phyloP scores from a whole-genome alignment of 2,797 vertebrate genomes.

The Smutsia temminckii region DNA sequence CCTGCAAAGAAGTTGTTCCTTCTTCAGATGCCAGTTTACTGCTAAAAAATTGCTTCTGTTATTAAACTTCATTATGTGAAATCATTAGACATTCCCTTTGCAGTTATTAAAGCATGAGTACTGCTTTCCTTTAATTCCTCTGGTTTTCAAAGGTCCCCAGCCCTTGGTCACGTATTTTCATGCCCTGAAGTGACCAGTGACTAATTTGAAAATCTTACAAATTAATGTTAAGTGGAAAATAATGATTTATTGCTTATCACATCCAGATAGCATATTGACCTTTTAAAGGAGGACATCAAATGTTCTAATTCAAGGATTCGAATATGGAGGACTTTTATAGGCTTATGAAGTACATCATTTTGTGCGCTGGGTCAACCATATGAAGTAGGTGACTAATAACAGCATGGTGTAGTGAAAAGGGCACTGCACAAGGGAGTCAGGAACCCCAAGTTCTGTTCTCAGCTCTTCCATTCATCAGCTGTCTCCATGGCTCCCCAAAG shows the following conservation, averaged over 20 bases:
- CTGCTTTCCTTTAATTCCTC: not conserved
- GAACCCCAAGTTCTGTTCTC: not conserved
- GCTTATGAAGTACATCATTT: not conserved
- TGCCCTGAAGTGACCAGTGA: not conserved
- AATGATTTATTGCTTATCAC: constrained; percentile 3
- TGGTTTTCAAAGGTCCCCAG: not conserved
- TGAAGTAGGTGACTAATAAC: not conserved
- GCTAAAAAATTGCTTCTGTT: not conserved
- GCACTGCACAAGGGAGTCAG: not conserved
- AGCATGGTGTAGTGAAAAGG: not conserved
- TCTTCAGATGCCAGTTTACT: constrained; percentile 29
- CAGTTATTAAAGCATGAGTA: not conserved
- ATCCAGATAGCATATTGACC: not conserved
- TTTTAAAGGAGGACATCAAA: not conserved
- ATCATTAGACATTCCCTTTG: not conserved
- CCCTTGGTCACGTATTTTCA: not conserved
- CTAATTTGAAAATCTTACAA: constrained; percentile 12
- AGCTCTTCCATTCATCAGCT: not conserved
- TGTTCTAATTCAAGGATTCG: not conserved
- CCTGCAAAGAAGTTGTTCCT: not conserved
- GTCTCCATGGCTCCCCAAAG: not conserved
- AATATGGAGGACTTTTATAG: not conserved
- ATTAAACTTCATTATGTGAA: not conserved
- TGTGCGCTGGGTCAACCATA: not conserved
- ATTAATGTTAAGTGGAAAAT: not conserved